phyloP scores from a whole-genome alignment of 2,113 vertebrate species.

The Verasper variegatus region DNA sequence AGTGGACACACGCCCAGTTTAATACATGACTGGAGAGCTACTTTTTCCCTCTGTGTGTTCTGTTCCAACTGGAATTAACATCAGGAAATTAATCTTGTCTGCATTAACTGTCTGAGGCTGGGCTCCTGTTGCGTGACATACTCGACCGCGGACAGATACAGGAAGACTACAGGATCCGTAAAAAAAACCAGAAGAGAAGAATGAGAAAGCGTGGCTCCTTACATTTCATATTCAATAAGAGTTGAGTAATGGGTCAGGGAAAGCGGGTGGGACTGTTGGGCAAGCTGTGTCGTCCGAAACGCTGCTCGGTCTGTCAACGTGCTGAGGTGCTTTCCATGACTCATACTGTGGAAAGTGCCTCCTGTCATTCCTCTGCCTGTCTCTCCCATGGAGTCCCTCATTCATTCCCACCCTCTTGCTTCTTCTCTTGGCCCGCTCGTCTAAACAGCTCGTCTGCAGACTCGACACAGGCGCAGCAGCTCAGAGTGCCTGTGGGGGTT shows the following conservation, averaged over 20 bases:
- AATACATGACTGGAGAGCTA: slow-evolving; percentile 46
- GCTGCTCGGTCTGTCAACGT: slow-evolving; percentile 21
- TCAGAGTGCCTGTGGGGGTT: slow-evolving; percentile 45
- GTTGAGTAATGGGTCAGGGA: slow-evolving; percentile 65
- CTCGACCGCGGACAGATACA: slow-evolving; percentile 53
- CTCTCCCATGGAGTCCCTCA: slow-evolving; percentile 34
- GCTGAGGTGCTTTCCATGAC: slow-evolving; percentile 70
- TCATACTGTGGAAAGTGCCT: slow-evolving; percentile 68
- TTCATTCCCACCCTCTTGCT: slow-evolving; percentile 37
- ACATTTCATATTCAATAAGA: slow-evolving; percentile 73
- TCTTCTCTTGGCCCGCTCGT: slow-evolving; percentile 27
- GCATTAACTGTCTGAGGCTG: slow-evolving; percentile 70
- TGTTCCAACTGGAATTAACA: slow-evolving; percentile 71
- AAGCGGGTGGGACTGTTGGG: slow-evolving; percentile 55
- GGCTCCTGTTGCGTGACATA: slow-evolving; percentile 66
- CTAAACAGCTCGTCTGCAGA: slow-evolving; percentile 44
- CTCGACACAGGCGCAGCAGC: slow-evolving; percentile 30
- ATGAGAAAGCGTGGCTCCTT: slow-evolving; percentile 39
- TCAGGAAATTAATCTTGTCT: slow-evolving; percentile 80
- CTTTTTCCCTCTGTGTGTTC: slow-evolving; percentile 37
- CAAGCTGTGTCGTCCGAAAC: slow-evolving; percentile 26
- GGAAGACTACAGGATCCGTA: slow-evolving; percentile 28
- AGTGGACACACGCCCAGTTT: slow-evolving; percentile 77
- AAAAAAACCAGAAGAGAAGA: slow-evolving; percentile 18
- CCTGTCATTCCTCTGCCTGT: slow-evolving; percentile 57